Evolutionary conservation across 1,140 invertebrate genomes (phyloP).

Genomic region (Paralvinella palmiformis): DNA sequence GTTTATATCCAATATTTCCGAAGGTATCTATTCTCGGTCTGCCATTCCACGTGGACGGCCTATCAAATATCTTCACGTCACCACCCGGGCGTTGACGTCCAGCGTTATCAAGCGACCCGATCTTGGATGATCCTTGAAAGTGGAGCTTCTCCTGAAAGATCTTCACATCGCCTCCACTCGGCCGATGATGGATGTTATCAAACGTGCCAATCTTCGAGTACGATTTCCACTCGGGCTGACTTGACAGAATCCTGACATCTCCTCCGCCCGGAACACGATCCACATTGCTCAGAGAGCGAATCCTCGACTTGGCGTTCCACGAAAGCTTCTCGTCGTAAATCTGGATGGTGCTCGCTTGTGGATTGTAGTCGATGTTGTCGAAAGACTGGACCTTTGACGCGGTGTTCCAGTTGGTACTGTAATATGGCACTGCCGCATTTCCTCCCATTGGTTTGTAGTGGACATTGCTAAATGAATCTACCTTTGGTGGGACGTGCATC

Average conservation of each 20-base stretch:
- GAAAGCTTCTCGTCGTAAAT: neutral
- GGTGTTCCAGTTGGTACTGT: no score
- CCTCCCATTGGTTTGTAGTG: no score
- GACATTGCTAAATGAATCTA: no score
- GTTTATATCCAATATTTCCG: neutral
- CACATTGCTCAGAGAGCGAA: neutral
- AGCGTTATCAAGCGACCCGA: neutral
- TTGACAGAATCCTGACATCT: neutral
- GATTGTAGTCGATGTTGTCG: neutral
- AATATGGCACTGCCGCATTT: no score
- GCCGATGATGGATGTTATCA: neutral
- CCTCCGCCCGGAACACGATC: neutral
- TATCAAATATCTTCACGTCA: conserved; percentile 10
- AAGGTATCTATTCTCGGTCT: neutral
- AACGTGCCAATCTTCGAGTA: neutral
- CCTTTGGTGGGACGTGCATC: no score
- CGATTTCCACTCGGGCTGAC: neutral
- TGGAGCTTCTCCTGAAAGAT: neutral
- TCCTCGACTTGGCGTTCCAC: neutral
- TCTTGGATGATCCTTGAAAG: neutral
- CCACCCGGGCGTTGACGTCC: neutral
- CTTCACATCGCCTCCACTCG: neutral
- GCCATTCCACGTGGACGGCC: neutral
- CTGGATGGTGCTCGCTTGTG: neutral
- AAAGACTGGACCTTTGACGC: neutral